phyloP scores from a whole-genome alignment of 1,140 invertebrate species.

The Cheumatopsyche charites region DNA sequence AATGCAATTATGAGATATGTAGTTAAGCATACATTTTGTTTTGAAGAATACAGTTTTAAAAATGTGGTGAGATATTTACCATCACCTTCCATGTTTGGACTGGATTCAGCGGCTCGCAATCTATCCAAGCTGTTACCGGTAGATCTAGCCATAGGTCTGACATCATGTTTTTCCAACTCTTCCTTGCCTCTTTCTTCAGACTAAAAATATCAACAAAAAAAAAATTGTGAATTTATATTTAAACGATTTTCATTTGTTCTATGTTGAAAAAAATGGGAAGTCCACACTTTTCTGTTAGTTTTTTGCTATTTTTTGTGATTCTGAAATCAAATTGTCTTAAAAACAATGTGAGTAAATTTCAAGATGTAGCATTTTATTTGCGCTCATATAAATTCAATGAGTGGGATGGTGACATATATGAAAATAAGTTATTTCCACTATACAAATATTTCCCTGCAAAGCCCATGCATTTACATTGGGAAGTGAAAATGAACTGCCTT shows the following conservation, averaged over 20 bases:
- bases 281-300: neutral
- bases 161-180: slow-evolving; percentile 66
- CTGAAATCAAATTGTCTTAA: neutral
- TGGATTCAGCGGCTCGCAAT: slow-evolving; percentile 69
- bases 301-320: neutral
- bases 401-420: slow-evolving; percentile 57
- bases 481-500: slow-evolving; percentile 65
- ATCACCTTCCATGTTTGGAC: slow-evolving; percentile 68
- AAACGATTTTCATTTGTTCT: slow-evolving; percentile 13
- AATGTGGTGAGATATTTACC: slow-evolving; percentile 49
- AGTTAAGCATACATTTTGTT: too few species aligned
- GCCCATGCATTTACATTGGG: slow-evolving; percentile 64
- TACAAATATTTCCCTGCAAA: slow-evolving; percentile 62
- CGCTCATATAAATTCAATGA: slow-evolving; percentile 68
- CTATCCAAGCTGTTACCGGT: slow-evolving; percentile 76
- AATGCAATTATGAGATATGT: too few species aligned
- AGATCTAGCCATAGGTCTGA: slow-evolving; percentile 70
- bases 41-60: too few species aligned
- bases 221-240: slow-evolving; percentile 34
- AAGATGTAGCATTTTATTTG: slow-evolving; percentile 67
- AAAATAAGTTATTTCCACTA: slow-evolving; percentile 47
- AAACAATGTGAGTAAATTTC: slow-evolving; percentile 39
- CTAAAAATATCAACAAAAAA: too few species aligned
- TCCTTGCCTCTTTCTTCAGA: slow-evolving; percentile 80
- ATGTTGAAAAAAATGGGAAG: neutral